Evolutionary conservation across 2,888 invertebrate species (phyloP).

Genomic region (Metellina segmentata): DNA sequence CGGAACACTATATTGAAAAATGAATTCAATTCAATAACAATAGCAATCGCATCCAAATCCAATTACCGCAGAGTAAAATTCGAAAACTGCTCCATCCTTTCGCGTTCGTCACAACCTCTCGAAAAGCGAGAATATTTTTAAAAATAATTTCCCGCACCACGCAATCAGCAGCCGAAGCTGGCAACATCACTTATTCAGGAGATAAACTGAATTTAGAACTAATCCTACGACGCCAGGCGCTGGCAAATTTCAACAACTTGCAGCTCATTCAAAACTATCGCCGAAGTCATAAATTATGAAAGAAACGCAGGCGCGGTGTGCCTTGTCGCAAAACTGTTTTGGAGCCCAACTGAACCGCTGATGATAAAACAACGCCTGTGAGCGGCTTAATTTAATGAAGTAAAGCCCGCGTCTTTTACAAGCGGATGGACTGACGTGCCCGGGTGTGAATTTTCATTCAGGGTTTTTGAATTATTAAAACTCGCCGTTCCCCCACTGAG

Average conservation of each 20-base stretch:
- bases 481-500: conserved; percentile 17
- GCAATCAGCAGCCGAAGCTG: background rate
- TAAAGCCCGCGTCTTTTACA: conserved; percentile 48
- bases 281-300: conserved; percentile 66
- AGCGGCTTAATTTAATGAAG: conserved; percentile 69
- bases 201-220: conserved; percentile 67
- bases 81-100: background rate
- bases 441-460: conserved; percentile 65
- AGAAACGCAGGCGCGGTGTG: conserved; percentile 2
- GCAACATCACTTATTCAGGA: conserved; percentile 57
- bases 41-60: background rate
- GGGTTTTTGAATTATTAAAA: conserved; percentile 69
- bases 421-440: conserved; percentile 43
- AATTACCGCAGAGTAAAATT: background rate
- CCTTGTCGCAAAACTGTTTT: conserved; percentile 9
- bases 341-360: background rate
- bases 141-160: conserved; percentile 36
- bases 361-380: conserved; percentile 52
- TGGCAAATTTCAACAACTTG: conserved; percentile 37
- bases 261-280: background rate
- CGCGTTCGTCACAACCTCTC: background rate
- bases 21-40: background rate
- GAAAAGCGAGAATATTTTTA: conserved; percentile 21
- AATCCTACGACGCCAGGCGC: background rate
- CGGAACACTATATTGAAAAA: background rate